Conservation (phyloP, 2,113 vertebrate genomes). For the Chroicocephalus ridibundus region DNA sequence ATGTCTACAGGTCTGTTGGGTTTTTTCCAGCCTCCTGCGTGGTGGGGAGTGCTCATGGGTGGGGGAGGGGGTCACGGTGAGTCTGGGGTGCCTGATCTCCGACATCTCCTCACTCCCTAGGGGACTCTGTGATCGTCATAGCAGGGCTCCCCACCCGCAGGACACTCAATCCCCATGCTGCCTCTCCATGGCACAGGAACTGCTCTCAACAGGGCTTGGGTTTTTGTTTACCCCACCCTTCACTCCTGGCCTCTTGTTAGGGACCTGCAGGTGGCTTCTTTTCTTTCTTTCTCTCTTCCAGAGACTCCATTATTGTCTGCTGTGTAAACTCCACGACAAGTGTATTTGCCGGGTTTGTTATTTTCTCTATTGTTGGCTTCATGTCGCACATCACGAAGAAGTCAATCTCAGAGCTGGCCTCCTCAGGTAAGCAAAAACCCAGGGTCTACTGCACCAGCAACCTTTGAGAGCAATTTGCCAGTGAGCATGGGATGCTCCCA, state of each 20-base stretch:
- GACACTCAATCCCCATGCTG: background rate
- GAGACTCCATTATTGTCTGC: constrained; percentile 90
- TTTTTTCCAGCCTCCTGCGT: background rate
- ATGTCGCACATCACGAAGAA: constrained; percentile 91
- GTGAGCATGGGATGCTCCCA: background rate
- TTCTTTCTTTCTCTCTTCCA: constrained; percentile 38
- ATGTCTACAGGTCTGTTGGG: constrained; percentile 83
- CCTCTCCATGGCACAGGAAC: background rate
- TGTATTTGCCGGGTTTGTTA: constrained; percentile 89
- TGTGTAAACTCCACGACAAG: constrained; percentile 90
- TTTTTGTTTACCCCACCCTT: background rate
- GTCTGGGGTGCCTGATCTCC: background rate
- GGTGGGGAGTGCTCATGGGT: fast-evolving
- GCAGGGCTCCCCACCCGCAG: background rate
- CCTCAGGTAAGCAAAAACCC: constrained; percentile 78
- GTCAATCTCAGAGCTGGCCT: constrained; percentile 84
- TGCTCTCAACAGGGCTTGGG: background rate
- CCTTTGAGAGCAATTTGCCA: background rate
- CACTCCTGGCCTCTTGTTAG: background rate
- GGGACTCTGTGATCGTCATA: fast-evolving
- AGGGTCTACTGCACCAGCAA: background rate
- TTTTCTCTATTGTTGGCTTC: constrained; percentile 93
- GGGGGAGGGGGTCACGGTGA: background rate
- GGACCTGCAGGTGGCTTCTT: background rate
- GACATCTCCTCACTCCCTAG: fast-evolving